Base-by-base conservation (phyloP, 2,797 vertebrate genomes). In the Garrulus glandarius region DNA sequence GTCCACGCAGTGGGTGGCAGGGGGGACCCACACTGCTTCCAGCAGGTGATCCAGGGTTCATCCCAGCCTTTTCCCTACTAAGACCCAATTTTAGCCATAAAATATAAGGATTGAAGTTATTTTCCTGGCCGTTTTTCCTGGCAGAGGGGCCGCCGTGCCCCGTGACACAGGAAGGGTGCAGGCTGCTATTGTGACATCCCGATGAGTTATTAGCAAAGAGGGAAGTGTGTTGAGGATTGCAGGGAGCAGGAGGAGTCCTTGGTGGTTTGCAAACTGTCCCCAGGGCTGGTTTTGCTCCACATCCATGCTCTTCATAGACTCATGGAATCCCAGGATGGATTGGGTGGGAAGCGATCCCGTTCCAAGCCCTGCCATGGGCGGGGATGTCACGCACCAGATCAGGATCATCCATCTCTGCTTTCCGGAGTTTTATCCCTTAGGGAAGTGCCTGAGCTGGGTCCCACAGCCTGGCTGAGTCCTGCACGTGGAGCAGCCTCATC, bases 401-500 rank as follows among this genome's bases (percentile, higher is more conserved):
- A 19, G 72, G 57, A 59, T 59, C 12, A 36, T 13, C 61, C 61
- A 30, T 23, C 46, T 39, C 34, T 74, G 68, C 13, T 91, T 92
- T 61, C 1, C 5, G 11, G 61, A 63, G 37, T 43, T 91, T 93
- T 59, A 17, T 13, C 41, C 81, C 20, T 13, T 6, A 53, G 44
- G 24, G 56, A 84, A 67, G 72, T n/a, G 55, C 9, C 76, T 5
- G 9, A 79, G 50, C 27, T 21, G 50, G 11, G 6, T 71, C 20
- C 44, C 7, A 19, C 26, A 44, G n/a, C 29, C 29, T 24, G 43
- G 34, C 34, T 61, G 67, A 74, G 47, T 34, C 6, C 34, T 34
- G 6, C 23, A 5, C 20, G 9, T 15, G 2, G 6, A 13, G 6
- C 46, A 32, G 36, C n/a, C 23, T 52, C 0, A 0, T 46, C 36